These are phyloP conservation scores for Colistium nudipinnis DNA, from an alignment of 2,113 vertebrate species.

Conservation along the genomic window DNA sequence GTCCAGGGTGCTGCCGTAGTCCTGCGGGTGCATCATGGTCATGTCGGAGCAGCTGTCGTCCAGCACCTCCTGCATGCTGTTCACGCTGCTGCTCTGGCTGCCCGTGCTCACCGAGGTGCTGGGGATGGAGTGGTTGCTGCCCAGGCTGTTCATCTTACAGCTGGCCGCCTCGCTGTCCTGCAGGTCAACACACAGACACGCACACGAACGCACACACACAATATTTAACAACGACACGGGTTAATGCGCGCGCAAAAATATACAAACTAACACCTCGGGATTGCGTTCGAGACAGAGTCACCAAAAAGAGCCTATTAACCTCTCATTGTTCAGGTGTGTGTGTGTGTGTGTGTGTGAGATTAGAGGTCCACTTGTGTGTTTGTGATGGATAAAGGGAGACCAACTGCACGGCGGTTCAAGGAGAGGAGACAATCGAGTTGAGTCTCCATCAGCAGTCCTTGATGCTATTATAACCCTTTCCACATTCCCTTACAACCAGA, in stretches of 20 bases:
- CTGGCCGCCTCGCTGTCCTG: constrained; percentile 94
- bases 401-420: constrained; percentile 4
- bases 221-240: too few species aligned
- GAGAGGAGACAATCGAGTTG: constrained; percentile 1
- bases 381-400: background rate
- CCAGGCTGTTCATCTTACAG: constrained; percentile 96
- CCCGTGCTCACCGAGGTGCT: constrained; percentile 96
- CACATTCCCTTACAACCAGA: background rate
- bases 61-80: constrained; percentile 97
- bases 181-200: background rate
- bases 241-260: too few species aligned
- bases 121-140: constrained; percentile 96
- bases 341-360: constrained; percentile 13
- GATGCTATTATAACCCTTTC: constrained; percentile 4
- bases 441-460: constrained; percentile 1
- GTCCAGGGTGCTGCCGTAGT: constrained; percentile 87
- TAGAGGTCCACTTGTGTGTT: constrained; percentile 1
- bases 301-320: too few species aligned
- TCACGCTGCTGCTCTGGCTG: constrained; percentile 97
- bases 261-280: too few species aligned
- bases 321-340: background rate
- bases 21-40: constrained; percentile 85
- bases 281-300: too few species aligned
- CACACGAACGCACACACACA: constrained; percentile 13
- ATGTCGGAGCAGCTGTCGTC: constrained; percentile 93